Base-by-base conservation (phyloP, 2,797 vertebrate genomes). In the Chrosomus eos region DNA sequence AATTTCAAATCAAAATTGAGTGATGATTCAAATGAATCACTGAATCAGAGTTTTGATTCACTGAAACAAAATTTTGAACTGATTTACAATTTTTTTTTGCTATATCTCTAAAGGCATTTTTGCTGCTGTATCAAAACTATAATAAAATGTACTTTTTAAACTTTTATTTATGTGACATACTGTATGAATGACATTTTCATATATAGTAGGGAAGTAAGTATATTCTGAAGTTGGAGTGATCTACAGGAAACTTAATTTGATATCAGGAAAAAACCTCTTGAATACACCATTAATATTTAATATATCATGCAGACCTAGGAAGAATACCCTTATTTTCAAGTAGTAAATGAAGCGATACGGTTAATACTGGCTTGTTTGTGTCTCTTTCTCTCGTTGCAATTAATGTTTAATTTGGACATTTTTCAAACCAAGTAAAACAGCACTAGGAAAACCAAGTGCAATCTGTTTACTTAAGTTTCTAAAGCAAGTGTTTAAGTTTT, bases 241-340 rank as follows among this genome's bases (percentile, higher is more conserved):
- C 48, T 23, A 33, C 33, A 74, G 9, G 5, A 53, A 53, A 74
- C 45, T 33, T 53, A 36, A 53, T 74, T 74, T 51, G 53, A 60
- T 76, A 58, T 38, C 53, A 40, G 10, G 33, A 40, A 77, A 76
- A 77, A 40, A 11, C 4, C 9, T 38, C 31, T 18, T 3, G 2
- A 40, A 60, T 40, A 26, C 7, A 38, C 7, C 33, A 77, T 60
- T 77, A n/a, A 58, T 38, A 38, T 58, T 76, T 36, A 38, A n/a
- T 26, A 58, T 18, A 60, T 58, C 33, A 4, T 60, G 13, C 2
- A 40, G 53, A n/a, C 23, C 21, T 58, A 62, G 33, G 23, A 38
- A 75, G 33, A 77, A 31, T 18, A 83, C 11, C 82, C 19, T 45
- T 83, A 76, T 83, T 76, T 83, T 77, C 73, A 68, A 77, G 48